Conservation (phyloP, 2,797 vertebrate genomes). For the Eremophila alpestris region DNA sequence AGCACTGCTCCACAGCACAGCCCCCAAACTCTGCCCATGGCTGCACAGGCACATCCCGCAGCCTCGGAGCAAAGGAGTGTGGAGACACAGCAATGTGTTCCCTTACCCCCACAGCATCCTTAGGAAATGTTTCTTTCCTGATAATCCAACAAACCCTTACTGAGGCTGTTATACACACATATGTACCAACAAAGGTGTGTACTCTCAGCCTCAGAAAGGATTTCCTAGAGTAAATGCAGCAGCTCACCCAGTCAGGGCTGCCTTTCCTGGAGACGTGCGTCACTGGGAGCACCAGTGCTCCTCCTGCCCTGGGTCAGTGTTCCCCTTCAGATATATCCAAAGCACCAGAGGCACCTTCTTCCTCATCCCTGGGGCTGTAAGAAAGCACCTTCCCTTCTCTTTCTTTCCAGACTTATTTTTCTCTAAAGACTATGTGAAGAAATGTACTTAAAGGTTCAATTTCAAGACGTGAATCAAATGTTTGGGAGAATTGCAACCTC, state of each 20-base stretch:
- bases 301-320: neutral
- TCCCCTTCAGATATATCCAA: neutral
- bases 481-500: neutral
- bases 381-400: neutral
- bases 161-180: rapidly evolving
- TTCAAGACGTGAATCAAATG: neutral
- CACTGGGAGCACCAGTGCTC: neutral
- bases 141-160: neutral
- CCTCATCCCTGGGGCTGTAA: neutral
- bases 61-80: neutral
- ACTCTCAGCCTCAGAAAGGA: neutral
- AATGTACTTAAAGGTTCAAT: neutral
- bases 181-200: rapidly evolving
- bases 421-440: neutral
- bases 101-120: neutral
- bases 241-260: neutral
- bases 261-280: neutral
- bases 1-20: neutral
- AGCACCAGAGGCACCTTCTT: neutral
- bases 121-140: neutral
- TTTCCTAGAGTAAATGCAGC: neutral
- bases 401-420: neutral
- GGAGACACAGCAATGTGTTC: neutral
- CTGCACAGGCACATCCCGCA: rapidly evolving
- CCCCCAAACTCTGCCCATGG: neutral